Evolutionary conservation across 2,113 vertebrate species (phyloP).

Genomic region (Chroicocephalus ridibundus): DNA sequence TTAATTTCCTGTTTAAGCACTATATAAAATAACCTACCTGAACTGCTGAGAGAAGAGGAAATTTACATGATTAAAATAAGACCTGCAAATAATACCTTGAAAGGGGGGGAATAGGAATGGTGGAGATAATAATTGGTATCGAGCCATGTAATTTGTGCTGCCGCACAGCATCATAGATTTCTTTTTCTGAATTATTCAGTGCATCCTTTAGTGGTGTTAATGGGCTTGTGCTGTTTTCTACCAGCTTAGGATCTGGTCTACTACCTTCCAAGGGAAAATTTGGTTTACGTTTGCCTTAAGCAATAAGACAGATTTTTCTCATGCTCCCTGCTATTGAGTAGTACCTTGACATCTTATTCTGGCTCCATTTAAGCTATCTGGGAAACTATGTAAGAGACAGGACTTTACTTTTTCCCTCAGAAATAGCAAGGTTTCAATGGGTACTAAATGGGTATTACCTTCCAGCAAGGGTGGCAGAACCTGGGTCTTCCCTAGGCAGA

Average conservation of each 20-base stretch:
- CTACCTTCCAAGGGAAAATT: background rate
- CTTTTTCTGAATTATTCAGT: slow-evolving; percentile 20
- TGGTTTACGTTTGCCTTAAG: background rate
- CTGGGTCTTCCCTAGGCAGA: background rate
- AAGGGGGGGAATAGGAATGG: slow-evolving; percentile 10
- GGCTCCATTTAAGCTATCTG: background rate
- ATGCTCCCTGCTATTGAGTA: background rate
- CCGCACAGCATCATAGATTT: background rate
- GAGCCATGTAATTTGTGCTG: slow-evolving; percentile 47
- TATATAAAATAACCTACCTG: slow-evolving; percentile 69
- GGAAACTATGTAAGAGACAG: background rate
- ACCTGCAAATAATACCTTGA: slow-evolving; percentile 56
- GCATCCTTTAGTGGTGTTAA: background rate
- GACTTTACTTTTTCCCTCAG: background rate
- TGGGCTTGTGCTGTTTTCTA: background rate
- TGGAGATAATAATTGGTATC: slow-evolving; percentile 44
- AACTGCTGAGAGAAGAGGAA: slow-evolving; percentile 61
- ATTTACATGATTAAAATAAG: slow-evolving; percentile 73
- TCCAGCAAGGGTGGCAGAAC: background rate
- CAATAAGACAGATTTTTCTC: background rate
- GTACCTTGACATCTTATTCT: background rate
- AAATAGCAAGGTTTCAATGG: background rate
- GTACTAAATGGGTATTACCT: background rate
- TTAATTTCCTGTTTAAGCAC: slow-evolving; percentile 72
- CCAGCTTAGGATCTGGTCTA: background rate